Evolutionary conservation across 2,797 vertebrate genomes (phyloP).

Genomic region (Acrocephalus scirpaceus): DNA sequence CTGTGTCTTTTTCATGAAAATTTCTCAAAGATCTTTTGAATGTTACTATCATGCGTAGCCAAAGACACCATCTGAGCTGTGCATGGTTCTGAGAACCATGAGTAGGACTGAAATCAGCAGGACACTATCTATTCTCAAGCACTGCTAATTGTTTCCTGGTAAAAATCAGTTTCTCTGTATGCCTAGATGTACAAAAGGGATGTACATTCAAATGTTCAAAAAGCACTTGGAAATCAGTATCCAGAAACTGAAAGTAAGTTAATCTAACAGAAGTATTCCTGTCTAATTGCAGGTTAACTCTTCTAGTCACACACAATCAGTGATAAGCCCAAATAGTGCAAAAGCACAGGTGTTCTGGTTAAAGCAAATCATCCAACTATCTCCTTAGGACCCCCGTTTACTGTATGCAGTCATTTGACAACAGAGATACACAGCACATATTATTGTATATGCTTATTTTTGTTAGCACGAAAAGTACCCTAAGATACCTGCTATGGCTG

Average conservation of each 20-base stretch:
- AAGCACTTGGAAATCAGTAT: background rate
- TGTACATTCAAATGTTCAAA: accelerated
- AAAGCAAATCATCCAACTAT: background rate
- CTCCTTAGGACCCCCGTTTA: background rate
- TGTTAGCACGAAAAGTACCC: background rate
- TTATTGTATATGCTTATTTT: background rate
- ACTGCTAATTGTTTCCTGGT: background rate
- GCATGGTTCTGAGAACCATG: background rate
- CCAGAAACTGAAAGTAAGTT: background rate
- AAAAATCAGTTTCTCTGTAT: accelerated
- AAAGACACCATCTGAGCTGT: background rate
- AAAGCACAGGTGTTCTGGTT: background rate
- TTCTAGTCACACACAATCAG: background rate
- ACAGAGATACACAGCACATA: background rate
- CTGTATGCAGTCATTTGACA: background rate
- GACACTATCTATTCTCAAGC: background rate
- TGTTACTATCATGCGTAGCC: background rate
- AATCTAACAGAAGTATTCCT: background rate
- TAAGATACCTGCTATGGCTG: background rate
- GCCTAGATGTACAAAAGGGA: background rate
- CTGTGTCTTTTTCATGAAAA: background rate
- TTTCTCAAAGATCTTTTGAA: background rate
- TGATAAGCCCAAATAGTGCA: background rate
- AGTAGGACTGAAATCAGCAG: background rate
- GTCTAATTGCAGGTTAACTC: background rate